phyloP scores from a whole-genome alignment of 2,888 invertebrate genomes.

The Drosophila ochracea region DNA sequence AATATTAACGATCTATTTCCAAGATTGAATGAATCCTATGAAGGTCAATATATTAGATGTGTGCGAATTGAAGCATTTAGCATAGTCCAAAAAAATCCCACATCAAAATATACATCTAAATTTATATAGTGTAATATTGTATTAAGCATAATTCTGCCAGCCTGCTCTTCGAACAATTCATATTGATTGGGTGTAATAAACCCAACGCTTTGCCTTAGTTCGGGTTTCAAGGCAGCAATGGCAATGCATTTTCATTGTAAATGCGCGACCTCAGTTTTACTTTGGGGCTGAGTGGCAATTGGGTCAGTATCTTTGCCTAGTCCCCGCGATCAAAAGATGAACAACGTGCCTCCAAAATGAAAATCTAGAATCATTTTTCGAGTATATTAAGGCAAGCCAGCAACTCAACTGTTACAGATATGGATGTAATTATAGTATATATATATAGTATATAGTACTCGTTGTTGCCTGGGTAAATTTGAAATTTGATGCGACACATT shows the following conservation, averaged over 20 bases:
- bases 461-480: constrained; percentile 30
- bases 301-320: constrained; percentile 55
- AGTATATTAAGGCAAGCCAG: not conserved
- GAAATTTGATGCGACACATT: constrained; percentile 74
- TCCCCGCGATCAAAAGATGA: not conserved
- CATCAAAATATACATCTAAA: not conserved
- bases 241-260: constrained; percentile 42
- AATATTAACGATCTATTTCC: not conserved
- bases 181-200: constrained; percentile 47
- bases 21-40: not conserved
- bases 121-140: not conserved
- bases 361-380: not conserved
- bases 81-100: not conserved
- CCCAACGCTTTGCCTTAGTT: constrained; percentile 15
- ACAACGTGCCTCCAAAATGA: constrained; percentile 52
- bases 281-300: constrained; percentile 50
- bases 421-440: not conserved
- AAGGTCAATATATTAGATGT: not conserved
- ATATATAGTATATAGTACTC: constrained; percentile 1
- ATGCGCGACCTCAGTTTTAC: constrained; percentile 23
- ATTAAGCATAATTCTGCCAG: constrained; percentile 17
- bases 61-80: not conserved
- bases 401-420: constrained; percentile 11
- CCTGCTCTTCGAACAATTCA: constrained; percentile 11
- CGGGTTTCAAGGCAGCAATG: constrained; percentile 36